Percentiles rank a stretch among this genome's conserved stretches.
Conservation (phyloP, 2,888 invertebrate genomes). For the Neoascia interrupta region DNA sequence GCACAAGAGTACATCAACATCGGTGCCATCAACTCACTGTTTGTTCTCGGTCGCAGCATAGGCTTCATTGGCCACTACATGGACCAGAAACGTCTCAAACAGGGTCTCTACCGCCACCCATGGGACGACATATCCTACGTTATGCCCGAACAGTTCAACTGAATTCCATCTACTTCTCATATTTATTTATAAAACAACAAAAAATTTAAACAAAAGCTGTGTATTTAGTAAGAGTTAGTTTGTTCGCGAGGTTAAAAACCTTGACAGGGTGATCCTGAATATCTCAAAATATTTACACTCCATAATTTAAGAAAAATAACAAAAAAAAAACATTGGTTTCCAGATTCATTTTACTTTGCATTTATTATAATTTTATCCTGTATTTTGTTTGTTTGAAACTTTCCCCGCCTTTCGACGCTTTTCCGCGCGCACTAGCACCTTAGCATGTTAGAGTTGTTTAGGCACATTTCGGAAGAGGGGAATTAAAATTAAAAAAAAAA, state of each 20-base stretch:
- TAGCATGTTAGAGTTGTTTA: no score
- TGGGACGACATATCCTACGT: constrained; percentile 96
- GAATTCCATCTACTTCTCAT: constrained; percentile 66
- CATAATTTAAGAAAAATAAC: constrained; percentile 53
- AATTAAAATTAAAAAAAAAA: no score
- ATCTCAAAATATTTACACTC: constrained; percentile 62
- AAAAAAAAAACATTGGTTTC: constrained; percentile 42
- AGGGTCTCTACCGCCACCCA: constrained; percentile 99
- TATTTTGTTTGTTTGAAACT: constrained; percentile 6
- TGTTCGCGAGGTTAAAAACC: constrained; percentile 38
- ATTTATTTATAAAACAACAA: constrained; percentile 54
- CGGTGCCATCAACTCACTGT: constrained; percentile 98
- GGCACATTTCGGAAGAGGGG: no score
- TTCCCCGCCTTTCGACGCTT: no score
- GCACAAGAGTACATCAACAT: constrained; percentile 98
- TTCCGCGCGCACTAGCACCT: no score
- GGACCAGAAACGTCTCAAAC: constrained; percentile 99
- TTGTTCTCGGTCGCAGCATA: constrained; percentile 98
- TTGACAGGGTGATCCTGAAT: constrained; percentile 38
- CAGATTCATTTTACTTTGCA: constrained; percentile 58
- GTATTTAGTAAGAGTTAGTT: constrained; percentile 58
- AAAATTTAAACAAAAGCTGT: constrained; percentile 44
- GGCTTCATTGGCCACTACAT: constrained; percentile 99
- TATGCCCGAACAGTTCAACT: constrained; percentile 79
- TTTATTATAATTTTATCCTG: constrained; percentile 32